phyloP scores from a whole-genome alignment of 1,140 invertebrate genomes.

The Cotesia glomerata region DNA sequence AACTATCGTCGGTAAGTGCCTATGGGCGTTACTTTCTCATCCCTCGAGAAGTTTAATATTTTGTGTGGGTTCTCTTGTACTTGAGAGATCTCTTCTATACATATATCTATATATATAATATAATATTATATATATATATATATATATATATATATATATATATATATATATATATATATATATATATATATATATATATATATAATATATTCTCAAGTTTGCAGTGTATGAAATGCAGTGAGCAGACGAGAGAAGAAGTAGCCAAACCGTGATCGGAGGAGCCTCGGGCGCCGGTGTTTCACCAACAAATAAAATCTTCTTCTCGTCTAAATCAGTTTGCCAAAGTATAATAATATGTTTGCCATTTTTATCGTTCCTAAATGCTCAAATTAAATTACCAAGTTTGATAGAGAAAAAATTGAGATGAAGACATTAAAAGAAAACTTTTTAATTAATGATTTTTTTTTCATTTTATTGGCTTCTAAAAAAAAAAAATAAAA shows the following conservation, averaged over 20 bases:
- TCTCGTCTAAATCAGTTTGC: conserved; percentile 59
- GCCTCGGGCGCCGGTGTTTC: conserved; percentile 37
- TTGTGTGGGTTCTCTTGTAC: not conserved
- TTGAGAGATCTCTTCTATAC: too few species aligned
- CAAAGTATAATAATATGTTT: too few species aligned
- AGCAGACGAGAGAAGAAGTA: conserved; percentile 16
- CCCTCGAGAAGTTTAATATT: conserved; percentile 21
- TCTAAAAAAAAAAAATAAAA: too few species aligned
- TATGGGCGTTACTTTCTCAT: conserved; percentile 34
- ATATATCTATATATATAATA: not conserved
- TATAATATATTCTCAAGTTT: not conserved
- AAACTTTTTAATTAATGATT: too few species aligned
- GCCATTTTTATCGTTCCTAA: too few species aligned
- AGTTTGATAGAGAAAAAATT: too few species aligned
- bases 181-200: not conserved
- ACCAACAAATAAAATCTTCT: conserved; percentile 55
- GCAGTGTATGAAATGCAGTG: not conserved
- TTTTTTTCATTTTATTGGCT: too few species aligned
- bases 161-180: not conserved
- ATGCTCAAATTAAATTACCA: too few species aligned
- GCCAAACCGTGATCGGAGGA: conserved; percentile 17
- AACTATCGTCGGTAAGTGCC: conserved; percentile 42
- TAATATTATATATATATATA: not conserved
- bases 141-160: not conserved
- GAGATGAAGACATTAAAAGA: too few species aligned